Evolutionary conservation across 2,797 vertebrate genomes (phyloP).

Genomic region (Notolepis coatsorum): DNA sequence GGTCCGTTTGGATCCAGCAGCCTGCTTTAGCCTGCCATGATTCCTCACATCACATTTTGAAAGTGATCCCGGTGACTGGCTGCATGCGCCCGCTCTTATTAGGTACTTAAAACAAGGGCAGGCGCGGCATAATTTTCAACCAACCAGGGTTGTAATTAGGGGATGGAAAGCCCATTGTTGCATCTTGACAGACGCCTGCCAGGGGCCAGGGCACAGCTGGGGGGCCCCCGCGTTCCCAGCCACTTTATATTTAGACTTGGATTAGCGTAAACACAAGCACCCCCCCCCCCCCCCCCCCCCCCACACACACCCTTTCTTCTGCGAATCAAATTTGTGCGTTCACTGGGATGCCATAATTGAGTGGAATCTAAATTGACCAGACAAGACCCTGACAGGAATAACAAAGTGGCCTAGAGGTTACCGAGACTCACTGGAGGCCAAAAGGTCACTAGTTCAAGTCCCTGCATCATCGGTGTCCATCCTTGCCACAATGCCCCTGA

Average conservation of each 20-base stretch:
- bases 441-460: slow-evolving; percentile 47
- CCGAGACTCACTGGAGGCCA: slow-evolving; percentile 45
- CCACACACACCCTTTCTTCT: neutral
- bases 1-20: no score
- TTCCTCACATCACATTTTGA: neutral
- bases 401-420: slow-evolving; percentile 48
- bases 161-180: slow-evolving; percentile 10
- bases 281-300: no score
- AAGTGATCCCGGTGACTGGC: neutral
- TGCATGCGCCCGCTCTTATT: neutral
- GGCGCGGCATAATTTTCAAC: neutral
- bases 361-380: slow-evolving; percentile 66
- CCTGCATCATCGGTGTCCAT: slow-evolving; percentile 12
- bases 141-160: slow-evolving; percentile 7
- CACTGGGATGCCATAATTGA: slow-evolving; percentile 48
- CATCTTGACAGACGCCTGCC: slow-evolving; percentile 26
- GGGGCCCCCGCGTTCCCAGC: slow-evolving; percentile 50
- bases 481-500: slow-evolving; percentile 15
- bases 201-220: slow-evolving; percentile 29
- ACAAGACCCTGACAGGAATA: slow-evolving; percentile 60
- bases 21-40: neutral
- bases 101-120: neutral
- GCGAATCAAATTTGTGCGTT: slow-evolving; percentile 29
- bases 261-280: slow-evolving; percentile 61
- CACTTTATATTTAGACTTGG: slow-evolving; percentile 57